Base-by-base conservation (phyloP, 1,140 invertebrate species). In the Caerostris darwini region DNA sequence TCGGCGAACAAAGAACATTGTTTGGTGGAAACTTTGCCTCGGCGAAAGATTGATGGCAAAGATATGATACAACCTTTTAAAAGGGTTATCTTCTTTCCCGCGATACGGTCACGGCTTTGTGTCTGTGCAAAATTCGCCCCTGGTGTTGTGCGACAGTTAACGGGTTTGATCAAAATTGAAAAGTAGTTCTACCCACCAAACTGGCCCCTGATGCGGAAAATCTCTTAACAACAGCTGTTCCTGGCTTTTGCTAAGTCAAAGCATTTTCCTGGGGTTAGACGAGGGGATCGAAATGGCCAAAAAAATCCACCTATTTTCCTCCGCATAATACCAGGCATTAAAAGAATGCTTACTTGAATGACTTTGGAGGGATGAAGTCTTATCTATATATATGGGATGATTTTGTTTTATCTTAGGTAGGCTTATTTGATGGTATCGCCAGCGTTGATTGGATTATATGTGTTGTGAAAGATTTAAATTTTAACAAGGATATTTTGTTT, bases 1-100 rank as follows among this genome's bases (percentile, higher is more conserved):
- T 56, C 34, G 34, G 82, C 14, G 54, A 64, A 88, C 86, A 88
- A 88, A 88, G 61, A 59, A 88, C 86, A 88, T 88, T 88, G 86
- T 88, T 88, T 88, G n/a, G 50, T 14, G 82, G 50, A 88, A 88
- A 88, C 58, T 64, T 34, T 2, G 34, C 34, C 34, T 88, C 50
- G 86, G 19, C 59, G 59, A 61, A 88, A 88, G 86, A 88, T 88
- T 88, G 86, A 88, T 88, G 58, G 86, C 14, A 53, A 57, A 88
- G 86, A 88, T 88, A 88, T 88, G 86, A 88, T 88, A 88, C 86
- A 64, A 64, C 58, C 86, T 88, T 88, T 88, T 88, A 88, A 88
- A 88, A 88, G 61, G 34, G 86, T 88, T 88, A 64, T 64, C 82
- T 83, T 83, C 82, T 83, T 83, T 34, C 34, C 2, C 7, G 53